phyloP scores from a whole-genome alignment of 2,797 vertebrate genomes.

The Enteromius anoplus region DNA sequence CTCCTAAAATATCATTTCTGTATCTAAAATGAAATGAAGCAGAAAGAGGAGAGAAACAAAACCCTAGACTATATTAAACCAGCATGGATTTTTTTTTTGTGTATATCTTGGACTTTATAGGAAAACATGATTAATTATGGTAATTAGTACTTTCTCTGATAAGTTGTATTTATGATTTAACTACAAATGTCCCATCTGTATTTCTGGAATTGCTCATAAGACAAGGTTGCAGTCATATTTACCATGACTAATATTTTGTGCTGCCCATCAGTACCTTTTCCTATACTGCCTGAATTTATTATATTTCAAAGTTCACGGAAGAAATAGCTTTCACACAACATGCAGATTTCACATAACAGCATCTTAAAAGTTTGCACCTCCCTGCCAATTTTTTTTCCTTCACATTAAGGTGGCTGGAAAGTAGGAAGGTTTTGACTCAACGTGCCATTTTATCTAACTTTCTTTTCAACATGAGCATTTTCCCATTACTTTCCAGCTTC shows the following conservation, averaged over 20 bases:
- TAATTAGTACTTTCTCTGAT: neutral
- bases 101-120: neutral
- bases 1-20: neutral
- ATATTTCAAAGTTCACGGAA: conserved; percentile 28
- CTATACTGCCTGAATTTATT: conserved; percentile 31
- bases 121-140: neutral
- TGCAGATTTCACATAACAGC: conserved; percentile 24
- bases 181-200: neutral
- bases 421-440: conserved; percentile 16
- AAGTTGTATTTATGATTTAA: neutral
- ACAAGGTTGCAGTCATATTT: conserved; percentile 32
- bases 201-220: conserved; percentile 9
- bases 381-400: neutral
- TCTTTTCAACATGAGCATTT: neutral
- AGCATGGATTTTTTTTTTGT: neutral
- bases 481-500: conserved; percentile 44
- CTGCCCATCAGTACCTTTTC: conserved; percentile 14
- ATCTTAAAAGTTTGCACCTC: conserved; percentile 22
- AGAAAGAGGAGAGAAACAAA: neutral
- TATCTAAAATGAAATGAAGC: neutral
- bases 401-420: conserved; percentile 11
- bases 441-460: conserved; percentile 12
- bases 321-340: conserved; percentile 31
- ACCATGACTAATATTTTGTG: conserved; percentile 37
- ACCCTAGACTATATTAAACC: too few relatives aligned